phyloP scores from a whole-genome alignment of 2,797 vertebrate genomes.

The Pristis pectinata region DNA sequence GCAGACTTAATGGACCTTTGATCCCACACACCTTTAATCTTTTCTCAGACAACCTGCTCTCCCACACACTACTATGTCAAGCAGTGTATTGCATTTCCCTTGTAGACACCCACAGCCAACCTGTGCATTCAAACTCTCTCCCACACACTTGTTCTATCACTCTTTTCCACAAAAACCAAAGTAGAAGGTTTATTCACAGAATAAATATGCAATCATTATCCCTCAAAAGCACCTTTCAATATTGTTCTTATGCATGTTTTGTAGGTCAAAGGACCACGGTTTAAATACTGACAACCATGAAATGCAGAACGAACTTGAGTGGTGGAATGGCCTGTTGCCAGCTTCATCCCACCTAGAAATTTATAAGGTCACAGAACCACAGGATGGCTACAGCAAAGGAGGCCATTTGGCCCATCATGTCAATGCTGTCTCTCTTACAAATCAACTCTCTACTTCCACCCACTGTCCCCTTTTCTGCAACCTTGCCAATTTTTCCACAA shows the following conservation, averaged over 20 bases:
- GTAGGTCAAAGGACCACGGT: background rate
- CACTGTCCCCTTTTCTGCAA: no score
- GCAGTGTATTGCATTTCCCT: background rate
- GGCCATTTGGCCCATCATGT: no score
- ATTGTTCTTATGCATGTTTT: background rate
- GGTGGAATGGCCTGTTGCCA: no score
- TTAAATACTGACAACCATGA: background rate
- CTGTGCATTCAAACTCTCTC: background rate
- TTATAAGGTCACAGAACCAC: no score
- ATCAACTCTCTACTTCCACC: no score
- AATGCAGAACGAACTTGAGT: background rate
- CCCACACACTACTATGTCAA: background rate
- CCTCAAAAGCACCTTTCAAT: background rate
- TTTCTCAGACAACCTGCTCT: background rate
- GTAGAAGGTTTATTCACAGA: background rate
- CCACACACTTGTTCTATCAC: background rate
- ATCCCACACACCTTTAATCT: slow-evolving; percentile 4
- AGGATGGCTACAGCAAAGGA: no score
- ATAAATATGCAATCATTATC: background rate
- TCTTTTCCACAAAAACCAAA: background rate
- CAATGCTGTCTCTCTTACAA: no score
- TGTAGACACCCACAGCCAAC: background rate
- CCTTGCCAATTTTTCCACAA: no score
- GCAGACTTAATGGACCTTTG: background rate
- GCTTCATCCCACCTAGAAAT: background rate